Percentiles rank a stretch among this genome's conserved stretches.
Evolutionary conservation across 1,140 invertebrate genomes (phyloP).

Genomic region (Drosophila obscura): DNA sequence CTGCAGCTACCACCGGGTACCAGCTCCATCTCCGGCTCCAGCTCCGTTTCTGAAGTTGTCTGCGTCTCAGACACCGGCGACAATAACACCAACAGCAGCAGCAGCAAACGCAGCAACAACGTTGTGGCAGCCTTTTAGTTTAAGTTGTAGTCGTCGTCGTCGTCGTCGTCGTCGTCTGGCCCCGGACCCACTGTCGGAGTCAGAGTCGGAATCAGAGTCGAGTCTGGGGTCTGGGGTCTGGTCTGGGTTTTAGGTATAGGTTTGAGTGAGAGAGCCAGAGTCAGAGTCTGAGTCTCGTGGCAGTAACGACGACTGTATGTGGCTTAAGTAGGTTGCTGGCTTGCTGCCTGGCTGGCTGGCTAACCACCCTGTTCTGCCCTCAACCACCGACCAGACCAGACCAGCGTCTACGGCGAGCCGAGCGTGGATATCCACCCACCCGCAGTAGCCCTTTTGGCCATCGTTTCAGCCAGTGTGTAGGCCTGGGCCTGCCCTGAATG

Average conservation of each 20-base stretch:
- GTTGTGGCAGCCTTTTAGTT: slow-evolving; percentile 75
- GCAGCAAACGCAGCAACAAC: slow-evolving; percentile 34
- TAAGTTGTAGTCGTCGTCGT: slow-evolving; percentile 66
- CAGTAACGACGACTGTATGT: slow-evolving; percentile 21
- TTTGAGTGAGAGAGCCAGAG: slow-evolving; percentile 1
- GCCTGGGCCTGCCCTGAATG: slow-evolving; percentile 8
- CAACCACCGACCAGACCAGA: slow-evolving; percentile 31
- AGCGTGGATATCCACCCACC: slow-evolving; percentile 7
- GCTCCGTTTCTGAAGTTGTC: slow-evolving; percentile 74
- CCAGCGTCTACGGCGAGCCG: slow-evolving; percentile 2
- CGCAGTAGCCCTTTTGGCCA: slow-evolving; percentile 17
- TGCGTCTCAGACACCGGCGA: slow-evolving; percentile 75
- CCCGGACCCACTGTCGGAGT: slow-evolving; percentile 3
- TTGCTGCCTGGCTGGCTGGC: slow-evolving; percentile 12
- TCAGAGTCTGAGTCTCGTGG: slow-evolving; percentile 35
- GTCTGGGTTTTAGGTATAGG: too few relatives aligned
- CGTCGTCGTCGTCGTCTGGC: slow-evolving; percentile 23
- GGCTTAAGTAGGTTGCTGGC: slow-evolving; percentile 52
- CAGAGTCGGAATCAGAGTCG: slow-evolving; percentile 12
- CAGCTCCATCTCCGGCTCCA: background rate
- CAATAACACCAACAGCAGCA: slow-evolving; percentile 41
- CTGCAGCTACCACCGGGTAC: slow-evolving; percentile 1
- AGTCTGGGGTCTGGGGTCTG: too few relatives aligned
- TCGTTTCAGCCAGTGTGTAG: slow-evolving; percentile 18
- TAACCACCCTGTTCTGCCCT: slow-evolving; percentile 44